Evolutionary conservation across 2,888 invertebrate genomes (phyloP), one percentile per base, ranked within the genome.

Genomic region (Lithophane semibrunnea): DNA sequence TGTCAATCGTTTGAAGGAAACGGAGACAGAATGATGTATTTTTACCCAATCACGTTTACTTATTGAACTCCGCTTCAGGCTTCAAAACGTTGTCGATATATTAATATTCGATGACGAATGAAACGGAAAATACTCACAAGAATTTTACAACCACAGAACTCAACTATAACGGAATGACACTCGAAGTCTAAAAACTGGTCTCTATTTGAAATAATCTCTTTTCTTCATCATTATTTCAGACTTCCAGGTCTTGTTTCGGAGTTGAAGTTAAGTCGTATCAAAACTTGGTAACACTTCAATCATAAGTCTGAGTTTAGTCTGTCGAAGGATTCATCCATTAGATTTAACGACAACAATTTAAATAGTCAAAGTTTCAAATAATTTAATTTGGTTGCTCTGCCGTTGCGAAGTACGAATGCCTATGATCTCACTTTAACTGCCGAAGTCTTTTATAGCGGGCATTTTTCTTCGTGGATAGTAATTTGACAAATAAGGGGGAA

Each of bases 381-480:
- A 78, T 82, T 82, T 74, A 65, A 75, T 78, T 82, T 75, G 52
- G 24, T 60, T 37, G 69, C 29, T 44, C 71, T 54, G 42, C 56
- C 69, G 49, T 77, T 63, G 54, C 58, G 42, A 42, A 79, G 75
- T 71, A 67, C 60, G 54, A 77, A 73, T 58, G 73, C 54, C 73
- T 70, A 66, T 79, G 69, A 73, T 37, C 67, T 56, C 42, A 75
- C 3, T 74, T 85, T 86, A 86, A 84, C 74, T 79, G 60, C 72
- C 49, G 13, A 79, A 77, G 64, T 79, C 73, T 85, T 81, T 83
- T 83, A 86, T 69, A 66, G 72, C 85, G 18, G 47, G 54, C 66
- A 64, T 77, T 77, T 76, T 79, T 85, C 64, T 79, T 71, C 71
- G 66, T 42, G n/a, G n/a, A 73, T 76, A 75, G 70, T 80, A 78